A percentile compares a stretch with the other conserved stretches of the same genome.
Conservation (phyloP, 2,113 vertebrate species). For the Percina caprodes region DNA sequence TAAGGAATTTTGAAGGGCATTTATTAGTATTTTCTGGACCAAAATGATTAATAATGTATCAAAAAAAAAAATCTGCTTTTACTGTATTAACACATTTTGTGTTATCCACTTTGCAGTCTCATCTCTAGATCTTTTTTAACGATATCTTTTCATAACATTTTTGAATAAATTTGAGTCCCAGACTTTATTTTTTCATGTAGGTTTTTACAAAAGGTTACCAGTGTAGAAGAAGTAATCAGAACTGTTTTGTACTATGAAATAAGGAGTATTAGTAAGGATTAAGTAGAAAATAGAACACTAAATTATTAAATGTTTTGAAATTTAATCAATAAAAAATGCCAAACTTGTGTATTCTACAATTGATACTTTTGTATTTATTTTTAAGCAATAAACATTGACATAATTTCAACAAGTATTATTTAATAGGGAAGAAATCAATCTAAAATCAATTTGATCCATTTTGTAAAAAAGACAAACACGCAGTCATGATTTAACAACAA, state of each 20-base stretch:
- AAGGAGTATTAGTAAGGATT: not conserved
- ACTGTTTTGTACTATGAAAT: conserved; percentile 21
- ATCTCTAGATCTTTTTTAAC: not conserved
- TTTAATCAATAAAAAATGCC: not conserved
- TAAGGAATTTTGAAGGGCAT: too few relatives aligned
- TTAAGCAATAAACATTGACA: not conserved
- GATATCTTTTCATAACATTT: not conserved
- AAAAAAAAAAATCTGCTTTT: not conserved
- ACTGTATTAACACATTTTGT: not conserved
- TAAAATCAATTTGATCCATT: not conserved
- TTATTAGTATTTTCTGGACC: not conserved
- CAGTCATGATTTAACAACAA: not conserved
- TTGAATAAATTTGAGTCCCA: not conserved
- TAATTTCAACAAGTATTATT: not conserved
- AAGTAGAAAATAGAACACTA: not conserved
- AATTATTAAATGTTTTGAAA: not conserved
- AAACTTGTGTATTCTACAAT: not conserved
- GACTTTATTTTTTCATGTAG: not conserved
- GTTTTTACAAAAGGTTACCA: not conserved
- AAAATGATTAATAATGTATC: not conserved
- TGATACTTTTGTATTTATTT: not conserved
- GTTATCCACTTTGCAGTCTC: not conserved
- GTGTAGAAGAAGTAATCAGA: not conserved
- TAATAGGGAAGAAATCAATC: not conserved
- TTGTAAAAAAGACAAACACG: not conserved